Evolutionary conservation across 2,113 vertebrate species (phyloP).

Genomic region (Coregonus clupeaformis): DNA sequence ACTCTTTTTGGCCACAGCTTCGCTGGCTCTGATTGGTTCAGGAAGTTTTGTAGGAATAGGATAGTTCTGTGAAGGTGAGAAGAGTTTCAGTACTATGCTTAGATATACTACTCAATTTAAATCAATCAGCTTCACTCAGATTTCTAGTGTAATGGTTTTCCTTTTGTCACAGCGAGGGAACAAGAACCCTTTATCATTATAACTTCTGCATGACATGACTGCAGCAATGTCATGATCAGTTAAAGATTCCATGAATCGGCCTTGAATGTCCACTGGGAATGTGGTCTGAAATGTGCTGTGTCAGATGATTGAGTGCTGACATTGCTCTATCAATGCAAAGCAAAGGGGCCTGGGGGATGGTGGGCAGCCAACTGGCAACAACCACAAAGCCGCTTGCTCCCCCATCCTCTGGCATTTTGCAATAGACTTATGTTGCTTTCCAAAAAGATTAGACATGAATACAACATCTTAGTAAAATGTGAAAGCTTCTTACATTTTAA

Average conservation of each 20-base stretch:
- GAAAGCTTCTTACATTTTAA: background rate
- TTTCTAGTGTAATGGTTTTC: background rate
- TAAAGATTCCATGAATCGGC: conserved; percentile 1
- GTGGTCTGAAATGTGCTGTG: conserved; percentile 14
- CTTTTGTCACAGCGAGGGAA: background rate
- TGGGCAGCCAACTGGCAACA: conserved; percentile 31
- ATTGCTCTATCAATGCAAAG: conserved; percentile 37
- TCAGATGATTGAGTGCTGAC: conserved; percentile 29
- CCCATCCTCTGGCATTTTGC: conserved; percentile 11
- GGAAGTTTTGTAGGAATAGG: conserved; percentile 90
- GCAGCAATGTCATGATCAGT: background rate
- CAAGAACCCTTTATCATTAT: no score
- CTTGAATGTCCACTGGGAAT: conserved; percentile 5
- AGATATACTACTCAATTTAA: background rate
- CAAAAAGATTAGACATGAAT: conserved; percentile 29
- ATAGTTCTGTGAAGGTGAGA: conserved; percentile 77
- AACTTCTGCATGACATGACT: background rate
- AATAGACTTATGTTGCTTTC: conserved; percentile 21
- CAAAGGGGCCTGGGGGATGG: conserved; percentile 20
- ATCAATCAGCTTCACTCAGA: background rate
- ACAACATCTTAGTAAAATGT: background rate
- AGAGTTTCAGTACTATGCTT: conserved; percentile 1
- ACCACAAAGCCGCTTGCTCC: background rate
- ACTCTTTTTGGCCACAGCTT: conserved; percentile 96
- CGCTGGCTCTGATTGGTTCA: conserved; percentile 93